These are phyloP conservation scores for Drosophila mauritiana DNA, from an alignment of 1,140 invertebrate species.

Conservation along the genomic window DNA sequence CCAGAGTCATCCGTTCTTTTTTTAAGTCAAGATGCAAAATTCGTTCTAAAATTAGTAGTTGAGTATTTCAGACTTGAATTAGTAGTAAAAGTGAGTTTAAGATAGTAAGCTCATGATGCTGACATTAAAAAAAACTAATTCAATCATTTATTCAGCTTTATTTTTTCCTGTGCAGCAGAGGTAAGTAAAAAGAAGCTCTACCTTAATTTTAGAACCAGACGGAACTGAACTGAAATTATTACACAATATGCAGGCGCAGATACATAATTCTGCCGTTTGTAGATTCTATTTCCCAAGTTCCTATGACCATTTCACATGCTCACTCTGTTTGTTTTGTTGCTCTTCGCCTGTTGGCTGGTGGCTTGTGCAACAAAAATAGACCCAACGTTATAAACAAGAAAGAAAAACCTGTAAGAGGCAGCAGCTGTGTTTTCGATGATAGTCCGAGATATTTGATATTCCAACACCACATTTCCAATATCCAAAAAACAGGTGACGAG, in stretches of 20 bases:
- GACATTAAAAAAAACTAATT: no score
- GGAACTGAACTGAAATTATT: slow-evolving; percentile 54
- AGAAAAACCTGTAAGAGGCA: slow-evolving; percentile 8
- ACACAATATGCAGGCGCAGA: slow-evolving; percentile 58
- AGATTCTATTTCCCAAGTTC: slow-evolving; percentile 9
- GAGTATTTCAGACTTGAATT: no score
- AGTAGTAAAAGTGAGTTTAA: background rate
- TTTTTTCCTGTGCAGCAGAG: slow-evolving; percentile 2
- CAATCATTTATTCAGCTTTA: no score
- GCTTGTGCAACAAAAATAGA: slow-evolving; percentile 35
- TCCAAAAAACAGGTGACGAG: background rate
- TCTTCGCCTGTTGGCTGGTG: slow-evolving; percentile 8
- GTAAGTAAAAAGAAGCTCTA: slow-evolving; percentile 6
- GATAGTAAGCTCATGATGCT: background rate
- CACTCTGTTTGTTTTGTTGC: slow-evolving; percentile 23
- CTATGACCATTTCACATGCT: slow-evolving; percentile 26
- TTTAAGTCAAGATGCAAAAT: background rate
- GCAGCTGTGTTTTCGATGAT: slow-evolving; percentile 1
- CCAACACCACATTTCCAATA: background rate
- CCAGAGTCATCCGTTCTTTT: background rate
- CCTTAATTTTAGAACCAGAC: slow-evolving; percentile 70
- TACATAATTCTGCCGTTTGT: slow-evolving; percentile 44
- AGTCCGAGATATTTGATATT: slow-evolving; percentile 4
- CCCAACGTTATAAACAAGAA: slow-evolving; percentile 34
- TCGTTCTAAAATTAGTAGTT: background rate